Percentiles rank a stretch among this genome's conserved stretches.
These are phyloP conservation scores for Parus major DNA, from an alignment of 2,113 vertebrate species.

Conservation along the genomic window DNA sequence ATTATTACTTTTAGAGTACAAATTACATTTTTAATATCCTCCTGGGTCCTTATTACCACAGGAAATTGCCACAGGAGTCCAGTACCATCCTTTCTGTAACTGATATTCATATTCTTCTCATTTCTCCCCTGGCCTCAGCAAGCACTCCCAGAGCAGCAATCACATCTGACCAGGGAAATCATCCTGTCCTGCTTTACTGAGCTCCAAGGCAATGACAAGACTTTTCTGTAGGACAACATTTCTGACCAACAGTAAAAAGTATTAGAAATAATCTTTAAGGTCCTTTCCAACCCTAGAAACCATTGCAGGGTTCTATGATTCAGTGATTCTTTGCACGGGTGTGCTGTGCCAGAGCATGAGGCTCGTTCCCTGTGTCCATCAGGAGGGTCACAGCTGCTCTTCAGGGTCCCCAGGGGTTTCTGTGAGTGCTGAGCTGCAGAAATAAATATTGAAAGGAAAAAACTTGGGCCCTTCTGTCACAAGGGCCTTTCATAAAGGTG, in stretches of 20 bases:
- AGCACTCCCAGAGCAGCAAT: not conserved
- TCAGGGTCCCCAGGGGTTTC: not conserved
- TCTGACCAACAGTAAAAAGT: not conserved
- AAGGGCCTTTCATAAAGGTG: not conserved
- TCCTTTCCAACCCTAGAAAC: not conserved
- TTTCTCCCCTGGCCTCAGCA: not conserved
- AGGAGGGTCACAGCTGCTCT: not conserved
- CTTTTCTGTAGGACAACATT: not conserved
- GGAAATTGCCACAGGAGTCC: not conserved
- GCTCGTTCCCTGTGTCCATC: fast-evolving
- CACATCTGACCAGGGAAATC: not conserved
- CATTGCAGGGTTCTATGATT: fast-evolving
- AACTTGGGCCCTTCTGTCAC: not conserved
- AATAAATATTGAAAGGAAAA: not conserved
- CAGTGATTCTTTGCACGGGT: fast-evolving
- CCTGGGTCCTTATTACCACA: conserved; percentile 4
- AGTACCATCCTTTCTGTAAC: not conserved
- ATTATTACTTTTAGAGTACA: conserved; percentile 26
- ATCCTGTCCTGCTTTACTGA: not conserved
- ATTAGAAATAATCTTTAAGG: not conserved
- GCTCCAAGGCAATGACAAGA: not conserved
- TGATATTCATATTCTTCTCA: not conserved
- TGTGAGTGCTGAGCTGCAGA: not conserved
- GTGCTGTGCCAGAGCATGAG: not conserved
- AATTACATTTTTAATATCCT: conserved; percentile 34